Conservation (phyloP, 2,888 invertebrate genomes). For the Troilus luridus region DNA sequence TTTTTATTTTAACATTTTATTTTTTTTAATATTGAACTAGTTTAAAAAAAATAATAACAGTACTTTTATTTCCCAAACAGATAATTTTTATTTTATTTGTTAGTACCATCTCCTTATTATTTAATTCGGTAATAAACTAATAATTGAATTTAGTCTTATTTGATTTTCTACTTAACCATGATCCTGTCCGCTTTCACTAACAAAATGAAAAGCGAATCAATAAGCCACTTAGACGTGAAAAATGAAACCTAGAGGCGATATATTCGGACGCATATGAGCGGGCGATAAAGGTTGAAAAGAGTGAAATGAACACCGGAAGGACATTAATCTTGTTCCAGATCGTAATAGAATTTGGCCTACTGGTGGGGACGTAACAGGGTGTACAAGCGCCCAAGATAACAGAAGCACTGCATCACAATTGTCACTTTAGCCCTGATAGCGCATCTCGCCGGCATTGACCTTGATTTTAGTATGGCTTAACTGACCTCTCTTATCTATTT, state of each 20-base stretch:
- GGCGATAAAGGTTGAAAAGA: constrained; percentile 23
- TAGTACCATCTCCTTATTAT: too few relatives aligned
- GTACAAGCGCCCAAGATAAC: constrained; percentile 9
- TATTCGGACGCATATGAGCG: background rate
- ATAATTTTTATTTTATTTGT: too few relatives aligned
- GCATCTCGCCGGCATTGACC: background rate
- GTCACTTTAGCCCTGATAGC: background rate
- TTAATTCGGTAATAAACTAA: too few relatives aligned
- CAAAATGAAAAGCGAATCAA: background rate
- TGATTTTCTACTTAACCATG: background rate
- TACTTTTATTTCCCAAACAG: too few relatives aligned
- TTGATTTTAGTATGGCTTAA: constrained; percentile 6
- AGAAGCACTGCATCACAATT: constrained; percentile 19
- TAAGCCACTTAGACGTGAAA: background rate
- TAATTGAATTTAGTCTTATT: too few relatives aligned
- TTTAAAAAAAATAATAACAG: too few relatives aligned
- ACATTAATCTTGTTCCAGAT: constrained; percentile 31
- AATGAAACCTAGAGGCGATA: background rate
- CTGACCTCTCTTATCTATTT: constrained; percentile 5
- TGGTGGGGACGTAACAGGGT: background rate
- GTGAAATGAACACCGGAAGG: constrained; percentile 29
- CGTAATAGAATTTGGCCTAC: constrained; percentile 4
- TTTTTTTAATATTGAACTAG: too few relatives aligned
- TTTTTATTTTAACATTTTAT: too few relatives aligned
- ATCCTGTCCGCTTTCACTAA: background rate